Base-by-base conservation (phyloP, 2,113 vertebrate genomes). In the Cryptotis parvus region DNA sequence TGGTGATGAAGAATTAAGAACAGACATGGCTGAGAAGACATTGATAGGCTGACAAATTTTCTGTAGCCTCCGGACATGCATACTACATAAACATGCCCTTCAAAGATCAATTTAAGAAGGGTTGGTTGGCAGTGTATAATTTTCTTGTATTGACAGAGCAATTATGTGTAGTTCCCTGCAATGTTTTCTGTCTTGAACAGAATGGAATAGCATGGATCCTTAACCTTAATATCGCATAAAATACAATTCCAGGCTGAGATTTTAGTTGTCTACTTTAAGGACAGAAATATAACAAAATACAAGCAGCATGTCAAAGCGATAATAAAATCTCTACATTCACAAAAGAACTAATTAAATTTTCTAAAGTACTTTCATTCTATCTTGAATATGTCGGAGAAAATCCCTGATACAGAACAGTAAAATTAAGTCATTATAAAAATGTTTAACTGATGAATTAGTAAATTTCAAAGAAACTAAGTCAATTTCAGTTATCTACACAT, bases 101-200 rank as follows among this genome's bases (percentile, higher is more conserved):
- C 86, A 79, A 52, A 90, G 45, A 90, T 45, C 89, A 72, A 72
- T 96, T 90, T 81, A 92, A 93, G 83, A 4, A 90, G 78, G 87
- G 33, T 0, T 87, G 90, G 11, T n/a, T 93, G 68, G 26, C 26
- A 88, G 49, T 93, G 52, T n/a, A 45, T 95, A 91, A 94, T 93
- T 97, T 95, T 91, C 87, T 86, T 90, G 66, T 92, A 94, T 79
- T 87, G 94, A 94, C 93, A 95, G 82, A 95, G 68, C 75, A 96
- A 95, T 96, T 94, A 94, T 89, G 89, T 92, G 11, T 93, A 93
- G 79, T 66, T 88, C 78, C 20, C 18, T 85, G 0, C 33, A 63
- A 74, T 77, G 35, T 84, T 93, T 97, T 95, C 87, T 74, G 3
- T 84, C 85, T 93, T 49, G 58, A 89, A 27, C 22, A 89, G 15